Conservation (phyloP, 2,797 vertebrate species). For the Cichlasoma orientale region DNA sequence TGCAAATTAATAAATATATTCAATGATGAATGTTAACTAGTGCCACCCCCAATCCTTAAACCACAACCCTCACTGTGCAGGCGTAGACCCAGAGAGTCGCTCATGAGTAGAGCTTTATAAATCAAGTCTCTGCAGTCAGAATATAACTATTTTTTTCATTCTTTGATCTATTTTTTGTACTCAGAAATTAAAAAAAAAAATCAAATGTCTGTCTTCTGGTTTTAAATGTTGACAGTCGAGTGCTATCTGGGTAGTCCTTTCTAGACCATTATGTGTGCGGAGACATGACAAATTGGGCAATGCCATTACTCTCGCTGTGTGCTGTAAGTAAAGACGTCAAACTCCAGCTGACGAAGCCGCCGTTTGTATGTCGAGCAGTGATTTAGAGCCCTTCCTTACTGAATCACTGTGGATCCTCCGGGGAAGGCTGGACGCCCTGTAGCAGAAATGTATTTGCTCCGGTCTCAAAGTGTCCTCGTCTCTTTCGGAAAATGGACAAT, state of each 20-base stretch:
- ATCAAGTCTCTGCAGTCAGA: constrained; percentile 53
- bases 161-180: constrained; percentile 74
- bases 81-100: constrained; percentile 72
- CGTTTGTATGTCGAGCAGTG: constrained; percentile 61
- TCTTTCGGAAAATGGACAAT: constrained; percentile 46
- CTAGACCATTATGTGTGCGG: constrained; percentile 44
- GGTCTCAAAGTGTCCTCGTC: constrained; percentile 43
- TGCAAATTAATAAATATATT: constrained; percentile 62
- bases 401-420: constrained; percentile 79
- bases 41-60: constrained; percentile 81
- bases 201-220: constrained; percentile 37
- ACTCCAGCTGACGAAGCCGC: not conserved
- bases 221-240: constrained; percentile 52
- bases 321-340: constrained; percentile 41
- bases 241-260: constrained; percentile 51
- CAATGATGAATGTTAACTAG: constrained; percentile 72
- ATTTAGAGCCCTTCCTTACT: constrained; percentile 59
- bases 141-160: constrained; percentile 70
- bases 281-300: constrained; percentile 33
- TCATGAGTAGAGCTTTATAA: constrained; percentile 68
- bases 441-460: constrained; percentile 61
- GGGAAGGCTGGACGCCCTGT: constrained; percentile 61
- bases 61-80: constrained; percentile 84
- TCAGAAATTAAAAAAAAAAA: constrained; percentile 42
- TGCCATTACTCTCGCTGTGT: constrained; percentile 54